Evolutionary conservation across 2,797 vertebrate species (phyloP), one percentile per base, ranked within the genome.

Genomic region (Gambusia yucatana): DNA sequence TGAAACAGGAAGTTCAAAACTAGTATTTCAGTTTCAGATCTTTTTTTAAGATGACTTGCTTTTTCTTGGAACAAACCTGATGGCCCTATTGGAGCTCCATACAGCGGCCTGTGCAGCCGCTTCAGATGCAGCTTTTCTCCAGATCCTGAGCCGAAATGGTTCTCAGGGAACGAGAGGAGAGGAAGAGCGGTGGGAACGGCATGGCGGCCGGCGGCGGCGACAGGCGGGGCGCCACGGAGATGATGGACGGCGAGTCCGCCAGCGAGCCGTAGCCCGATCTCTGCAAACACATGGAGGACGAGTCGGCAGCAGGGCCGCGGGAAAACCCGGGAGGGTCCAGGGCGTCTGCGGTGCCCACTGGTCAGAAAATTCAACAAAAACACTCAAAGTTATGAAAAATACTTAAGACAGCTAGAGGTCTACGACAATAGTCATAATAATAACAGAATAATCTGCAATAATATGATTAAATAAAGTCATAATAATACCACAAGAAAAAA

Each of bases 191-290:
- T 85, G 93, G 96, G 87, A 94, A 95, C 82, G 91, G 91, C 91
- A 94, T 89, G 25, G 95, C 87, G 9, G 94, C 89, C 83, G 94
- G 96, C 84, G 96, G 94, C 72, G 94, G 93, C 88, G 96, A 95
- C 88, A 96, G 87, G 84, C 93, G 83, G 89, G 97, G 97, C 77
- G 97, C 96, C 81, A 94, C 93, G 77, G 95, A 96, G 95, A 97
- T 97, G 93, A 96, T 95, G 92, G 96, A 95, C 6, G 96, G 96
- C 86, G 97, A 95, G 87, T 95, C 89, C n/a, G 94, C 95, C 30
- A 88, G 93, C 74, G 96, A 96, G 72, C 96, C 92, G 48, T 96
- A 97, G 82, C 94, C 95, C 3, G 80, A 79, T 72, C 77, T 87
- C 36, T 61, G 85, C 73, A 88, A 61, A 13, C 91, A 89, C 91